Base-by-base conservation (phyloP, 1,140 invertebrate species). In the Euborellia annulipes region DNA sequence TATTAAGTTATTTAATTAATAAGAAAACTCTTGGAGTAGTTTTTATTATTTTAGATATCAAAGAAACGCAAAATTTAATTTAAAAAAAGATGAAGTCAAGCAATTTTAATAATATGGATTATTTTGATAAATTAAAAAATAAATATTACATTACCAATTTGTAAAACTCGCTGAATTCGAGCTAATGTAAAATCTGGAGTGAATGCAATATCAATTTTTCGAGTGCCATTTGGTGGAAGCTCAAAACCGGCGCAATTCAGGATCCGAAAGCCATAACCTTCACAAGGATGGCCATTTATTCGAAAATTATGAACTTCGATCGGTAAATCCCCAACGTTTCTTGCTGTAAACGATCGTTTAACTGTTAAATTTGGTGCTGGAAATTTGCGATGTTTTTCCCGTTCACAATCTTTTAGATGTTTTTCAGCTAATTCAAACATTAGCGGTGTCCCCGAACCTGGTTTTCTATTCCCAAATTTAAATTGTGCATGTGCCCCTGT, bases 161-260 rank as follows among this genome's bases (percentile, higher is more conserved):
- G 11, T 27, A 27, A 27, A 27, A 27, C 23, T 11, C 85, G 72
- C 48, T 80, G 70, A 19, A 91, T 74, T 46, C 79, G 72, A 0
- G 85, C 76, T 46, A 92, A 67, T 3, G 91, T 90, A 58, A 92
- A 94, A 67, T 97, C 93, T 6, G 92, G 83, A 1, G 85, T 86
- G 62, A 92, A 95, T 44, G 84, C 81, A 52, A 96, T 85, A 55
- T 94, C 86, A 21, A 97, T 78, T 59, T 82, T 82, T 53, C 72
- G 73, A n/a, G 79, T 83, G 8, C 73, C 74, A 63, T 94, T 93
- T 13, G 90, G 85, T 44, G 66, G 63, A 30, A 97, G 66, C 34
- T 75, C 66, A 59, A 94, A 91, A 8, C 82, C 74, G 19, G 72
- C 68, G 63, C 92, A 95, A 54, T 92, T 82, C 17, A 89, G 63